phyloP scores from a whole-genome alignment of 2,888 invertebrate species.

The Pseudococcus longispinus region DNA sequence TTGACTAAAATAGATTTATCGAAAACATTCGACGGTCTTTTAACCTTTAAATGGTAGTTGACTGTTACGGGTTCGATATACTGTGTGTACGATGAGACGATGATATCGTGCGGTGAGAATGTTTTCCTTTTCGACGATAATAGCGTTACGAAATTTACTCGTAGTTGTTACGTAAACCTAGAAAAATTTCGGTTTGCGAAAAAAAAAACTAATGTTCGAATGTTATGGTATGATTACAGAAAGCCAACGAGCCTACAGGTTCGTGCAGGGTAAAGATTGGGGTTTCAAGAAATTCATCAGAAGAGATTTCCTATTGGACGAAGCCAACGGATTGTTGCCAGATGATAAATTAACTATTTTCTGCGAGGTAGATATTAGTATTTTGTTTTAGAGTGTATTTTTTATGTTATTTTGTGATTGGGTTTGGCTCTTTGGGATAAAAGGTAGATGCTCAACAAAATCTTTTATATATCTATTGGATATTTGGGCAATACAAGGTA shows the following conservation, averaged over 20 bases:
- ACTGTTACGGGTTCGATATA: not conserved
- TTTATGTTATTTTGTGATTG: not conserved
- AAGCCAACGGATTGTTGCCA: conserved; percentile 96
- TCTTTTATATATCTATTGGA: too few species aligned
- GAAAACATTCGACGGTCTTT: conserved; percentile 18
- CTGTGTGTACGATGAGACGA: not conserved
- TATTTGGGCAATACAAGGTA: too few species aligned
- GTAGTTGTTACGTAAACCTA: not conserved
- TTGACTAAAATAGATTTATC: conserved; percentile 33
- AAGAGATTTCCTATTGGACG: conserved; percentile 97
- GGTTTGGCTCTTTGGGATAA: not conserved
- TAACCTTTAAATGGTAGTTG: conserved; percentile 35
- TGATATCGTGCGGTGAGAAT: not conserved
- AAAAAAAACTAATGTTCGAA: not conserved
- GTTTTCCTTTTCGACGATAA: not conserved
- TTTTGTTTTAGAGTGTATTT: not conserved
- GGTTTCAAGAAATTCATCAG: conserved; percentile 99
- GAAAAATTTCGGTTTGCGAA: not conserved
- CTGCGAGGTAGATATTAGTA: conserved; percentile 78
- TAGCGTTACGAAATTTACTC: not conserved
- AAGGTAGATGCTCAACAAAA: too few species aligned
- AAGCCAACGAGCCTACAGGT: conserved; percentile 93
- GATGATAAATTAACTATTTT: conserved; percentile 99
- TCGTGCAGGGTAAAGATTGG: conserved; percentile 99
- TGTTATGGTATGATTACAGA: conserved; percentile 65